phyloP scores from a whole-genome alignment of 2,113 vertebrate species.

The Megaleporinus macrocephalus region DNA sequence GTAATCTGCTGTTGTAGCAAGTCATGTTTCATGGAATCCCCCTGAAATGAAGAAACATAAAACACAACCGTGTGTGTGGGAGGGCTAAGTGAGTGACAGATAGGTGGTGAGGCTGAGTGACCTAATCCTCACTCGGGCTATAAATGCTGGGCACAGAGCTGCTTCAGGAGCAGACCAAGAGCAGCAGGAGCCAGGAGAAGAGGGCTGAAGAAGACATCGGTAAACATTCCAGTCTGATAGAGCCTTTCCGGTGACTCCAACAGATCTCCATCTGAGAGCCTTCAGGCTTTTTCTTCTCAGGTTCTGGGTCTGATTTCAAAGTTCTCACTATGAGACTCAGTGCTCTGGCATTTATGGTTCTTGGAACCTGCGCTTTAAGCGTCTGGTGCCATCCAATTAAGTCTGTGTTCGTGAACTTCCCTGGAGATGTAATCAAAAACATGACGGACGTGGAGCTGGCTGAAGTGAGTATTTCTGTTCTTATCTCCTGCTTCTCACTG shows the following conservation, averaged over 20 bases:
- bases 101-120: constrained; percentile 24
- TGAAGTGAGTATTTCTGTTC: constrained; percentile 76
- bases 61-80: not conserved
- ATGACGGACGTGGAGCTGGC: constrained; percentile 79
- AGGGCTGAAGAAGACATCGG: not conserved
- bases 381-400: constrained; percentile 73
- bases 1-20: not conserved
- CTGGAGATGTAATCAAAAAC: constrained; percentile 79
- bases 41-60: not conserved
- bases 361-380: constrained; percentile 68
- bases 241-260: not conserved
- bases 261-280: not conserved
- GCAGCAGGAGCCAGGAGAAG: not conserved
- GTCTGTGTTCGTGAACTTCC: constrained; percentile 77
- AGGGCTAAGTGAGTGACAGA: constrained; percentile 24
- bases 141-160: constrained; percentile 41
- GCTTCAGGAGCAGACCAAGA: constrained; percentile 6
- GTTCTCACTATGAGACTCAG: constrained; percentile 70
- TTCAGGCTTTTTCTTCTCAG: constrained; percentile 8
- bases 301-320: constrained; percentile 18
- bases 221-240: not conserved
- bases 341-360: constrained; percentile 64
- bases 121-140: constrained; percentile 16
- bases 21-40: constrained; percentile 21
- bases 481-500: not conserved